A percentile compares a stretch with the other conserved stretches of the same genome.
These are phyloP conservation scores for Paramisgurnus dabryanus DNA, from an alignment of 2,113 vertebrate species.

Conservation along the genomic window DNA sequence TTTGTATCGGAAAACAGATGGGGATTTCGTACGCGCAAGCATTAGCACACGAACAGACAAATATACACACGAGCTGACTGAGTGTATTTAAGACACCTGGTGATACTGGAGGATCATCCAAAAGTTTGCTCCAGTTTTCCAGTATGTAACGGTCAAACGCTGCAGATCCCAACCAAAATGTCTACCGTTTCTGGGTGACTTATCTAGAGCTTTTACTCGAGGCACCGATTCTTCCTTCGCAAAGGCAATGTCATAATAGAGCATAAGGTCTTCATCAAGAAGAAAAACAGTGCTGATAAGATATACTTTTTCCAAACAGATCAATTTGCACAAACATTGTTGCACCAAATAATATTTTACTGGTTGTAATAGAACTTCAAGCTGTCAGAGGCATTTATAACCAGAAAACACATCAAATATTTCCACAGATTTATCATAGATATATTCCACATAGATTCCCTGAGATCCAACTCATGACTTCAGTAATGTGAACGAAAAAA, in stretches of 20 bases:
- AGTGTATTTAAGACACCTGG: constrained; percentile 45
- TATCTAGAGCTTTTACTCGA: neutral
- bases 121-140: constrained; percentile 49
- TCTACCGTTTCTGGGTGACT: constrained; percentile 35
- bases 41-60: neutral
- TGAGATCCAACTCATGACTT: too few species aligned
- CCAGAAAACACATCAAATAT: too few species aligned
- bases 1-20: constrained; percentile 51
- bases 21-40: neutral
- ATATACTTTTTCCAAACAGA: neutral
- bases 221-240: neutral
- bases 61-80: constrained; percentile 23
- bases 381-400: too few species aligned
- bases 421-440: too few species aligned
- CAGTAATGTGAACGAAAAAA: too few species aligned
- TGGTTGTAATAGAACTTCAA: neutral
- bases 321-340: neutral
- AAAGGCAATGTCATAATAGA: constrained; percentile 21
- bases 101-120: constrained; percentile 33
- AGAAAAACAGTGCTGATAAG: constrained; percentile 25
- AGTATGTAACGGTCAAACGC: constrained; percentile 42
- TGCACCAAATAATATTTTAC: neutral
- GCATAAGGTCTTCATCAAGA: constrained; percentile 3
- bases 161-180: constrained; percentile 36
- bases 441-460: too few species aligned